These are phyloP conservation scores for Leptinotarsa haldemani DNA, from an alignment of 2,888 invertebrate genomes.

Conservation along the genomic window DNA sequence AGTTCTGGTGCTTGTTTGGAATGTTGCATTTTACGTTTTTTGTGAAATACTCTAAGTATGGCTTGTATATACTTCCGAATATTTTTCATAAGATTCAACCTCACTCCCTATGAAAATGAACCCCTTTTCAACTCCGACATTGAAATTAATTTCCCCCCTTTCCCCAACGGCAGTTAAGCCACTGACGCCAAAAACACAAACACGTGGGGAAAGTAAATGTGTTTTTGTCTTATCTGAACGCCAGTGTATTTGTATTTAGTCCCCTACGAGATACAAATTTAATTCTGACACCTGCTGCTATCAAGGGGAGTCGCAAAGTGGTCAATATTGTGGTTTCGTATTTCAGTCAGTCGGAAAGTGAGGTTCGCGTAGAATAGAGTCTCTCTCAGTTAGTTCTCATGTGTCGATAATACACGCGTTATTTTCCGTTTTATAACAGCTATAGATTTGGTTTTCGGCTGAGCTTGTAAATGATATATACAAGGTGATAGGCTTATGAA, in stretches of 20 bases:
- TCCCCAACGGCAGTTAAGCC: neutral
- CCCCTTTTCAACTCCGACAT: neutral
- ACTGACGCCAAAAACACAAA: slow-evolving; percentile 3
- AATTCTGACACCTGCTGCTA: slow-evolving; percentile 56
- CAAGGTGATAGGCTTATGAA: slow-evolving; percentile 26
- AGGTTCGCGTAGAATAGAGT: slow-evolving; percentile 4
- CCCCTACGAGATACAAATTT: slow-evolving; percentile 43
- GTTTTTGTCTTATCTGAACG: slow-evolving; percentile 15
- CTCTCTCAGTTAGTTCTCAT: slow-evolving; percentile 9
- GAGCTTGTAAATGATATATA: slow-evolving; percentile 6
- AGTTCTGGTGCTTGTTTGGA: too few species aligned
- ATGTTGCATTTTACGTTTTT: too few species aligned
- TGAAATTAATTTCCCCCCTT: neutral
- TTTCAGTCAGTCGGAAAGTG: slow-evolving; percentile 20
- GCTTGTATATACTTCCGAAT: too few species aligned
- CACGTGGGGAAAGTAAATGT: slow-evolving; percentile 16
- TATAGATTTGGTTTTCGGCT: neutral
- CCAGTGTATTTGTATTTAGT: slow-evolving; percentile 21
- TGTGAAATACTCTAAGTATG: too few species aligned
- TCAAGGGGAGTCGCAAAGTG: slow-evolving; percentile 59
- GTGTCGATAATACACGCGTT: slow-evolving; percentile 4
- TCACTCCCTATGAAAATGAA: too few species aligned
- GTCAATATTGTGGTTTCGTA: slow-evolving; percentile 53
- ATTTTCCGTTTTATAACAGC: neutral
- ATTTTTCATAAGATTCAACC: too few species aligned